Conservation (phyloP, 1,140 invertebrate genomes). For the Aphidius ervi region DNA sequence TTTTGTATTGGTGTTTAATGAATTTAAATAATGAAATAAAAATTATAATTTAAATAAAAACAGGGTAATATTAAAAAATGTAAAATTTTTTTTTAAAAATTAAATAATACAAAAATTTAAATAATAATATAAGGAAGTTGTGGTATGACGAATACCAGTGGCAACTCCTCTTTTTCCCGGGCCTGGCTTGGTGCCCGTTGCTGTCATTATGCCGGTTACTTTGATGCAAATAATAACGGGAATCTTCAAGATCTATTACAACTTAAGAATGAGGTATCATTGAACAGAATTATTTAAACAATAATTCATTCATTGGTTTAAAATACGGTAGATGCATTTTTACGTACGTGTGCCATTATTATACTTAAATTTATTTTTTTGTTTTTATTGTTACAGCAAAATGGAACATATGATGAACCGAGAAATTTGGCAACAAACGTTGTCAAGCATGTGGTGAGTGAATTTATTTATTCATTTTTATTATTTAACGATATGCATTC, state of each 20-base stretch:
- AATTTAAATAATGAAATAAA: too few relatives aligned
- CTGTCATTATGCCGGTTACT: constrained; percentile 35
- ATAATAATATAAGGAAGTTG: too few relatives aligned
- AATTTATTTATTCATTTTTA: background rate
- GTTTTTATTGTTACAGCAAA: constrained; percentile 46
- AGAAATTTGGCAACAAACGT: constrained; percentile 38
- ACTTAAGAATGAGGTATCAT: constrained; percentile 25
- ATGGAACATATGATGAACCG: constrained; percentile 46
- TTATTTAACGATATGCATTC: background rate
- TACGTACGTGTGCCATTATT: too few relatives aligned
- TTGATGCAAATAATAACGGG: constrained; percentile 39
- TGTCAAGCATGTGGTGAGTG: constrained; percentile 37
- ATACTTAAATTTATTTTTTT: background rate
- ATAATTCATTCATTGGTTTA: constrained; percentile 23
- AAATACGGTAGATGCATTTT: too few relatives aligned
- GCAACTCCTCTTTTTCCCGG: constrained; percentile 33
- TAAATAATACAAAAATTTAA: too few relatives aligned
- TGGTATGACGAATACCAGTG: constrained; percentile 40
- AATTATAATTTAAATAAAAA: too few relatives aligned
- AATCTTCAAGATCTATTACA: constrained; percentile 21
- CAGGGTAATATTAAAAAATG: too few relatives aligned
- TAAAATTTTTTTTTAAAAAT: too few relatives aligned
- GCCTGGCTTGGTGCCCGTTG: constrained; percentile 41
- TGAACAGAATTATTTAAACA: constrained; percentile 44
- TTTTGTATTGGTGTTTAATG: too few relatives aligned